Evolutionary conservation across 2,888 invertebrate species (phyloP).

Genomic region (Diarsia dahlii): DNA sequence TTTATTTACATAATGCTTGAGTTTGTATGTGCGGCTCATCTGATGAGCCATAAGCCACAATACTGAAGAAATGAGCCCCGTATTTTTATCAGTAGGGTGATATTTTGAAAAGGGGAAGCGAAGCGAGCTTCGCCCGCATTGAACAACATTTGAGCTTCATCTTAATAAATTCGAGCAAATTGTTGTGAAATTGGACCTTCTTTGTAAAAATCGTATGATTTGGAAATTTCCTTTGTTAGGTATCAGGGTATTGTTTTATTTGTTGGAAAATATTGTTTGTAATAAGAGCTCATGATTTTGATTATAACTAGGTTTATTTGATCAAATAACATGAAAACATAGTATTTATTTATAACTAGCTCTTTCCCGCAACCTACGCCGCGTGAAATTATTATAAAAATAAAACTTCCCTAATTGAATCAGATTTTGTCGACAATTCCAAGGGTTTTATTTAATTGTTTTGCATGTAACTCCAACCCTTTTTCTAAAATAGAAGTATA

Average conservation of each 20-base stretch:
- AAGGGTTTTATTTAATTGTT: too few species aligned
- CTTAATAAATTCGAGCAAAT: constrained; percentile 52
- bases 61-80: constrained; percentile 50
- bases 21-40: constrained; percentile 55
- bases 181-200: constrained; percentile 53
- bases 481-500: too few species aligned
- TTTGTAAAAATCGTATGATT: constrained; percentile 45
- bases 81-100: constrained; percentile 44
- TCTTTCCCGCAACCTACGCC: too few species aligned
- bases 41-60: constrained; percentile 60
- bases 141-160: constrained; percentile 43
- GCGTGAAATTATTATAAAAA: too few species aligned
- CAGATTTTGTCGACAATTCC: too few species aligned
- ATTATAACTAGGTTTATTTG: not conserved
- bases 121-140: constrained; percentile 20
- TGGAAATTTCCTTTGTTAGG: constrained; percentile 7
- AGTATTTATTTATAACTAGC: not conserved
- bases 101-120: constrained; percentile 46
- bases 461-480: too few species aligned
- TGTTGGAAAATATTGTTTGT: constrained; percentile 1
- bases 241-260: constrained; percentile 18
- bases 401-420: too few species aligned
- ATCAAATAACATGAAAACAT: constrained; percentile 1
- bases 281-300: not conserved
- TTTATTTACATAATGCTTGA: constrained; percentile 72